These are phyloP conservation scores for Strix uralensis DNA, from an alignment of 2,113 vertebrate species.

Conservation along the genomic window DNA sequence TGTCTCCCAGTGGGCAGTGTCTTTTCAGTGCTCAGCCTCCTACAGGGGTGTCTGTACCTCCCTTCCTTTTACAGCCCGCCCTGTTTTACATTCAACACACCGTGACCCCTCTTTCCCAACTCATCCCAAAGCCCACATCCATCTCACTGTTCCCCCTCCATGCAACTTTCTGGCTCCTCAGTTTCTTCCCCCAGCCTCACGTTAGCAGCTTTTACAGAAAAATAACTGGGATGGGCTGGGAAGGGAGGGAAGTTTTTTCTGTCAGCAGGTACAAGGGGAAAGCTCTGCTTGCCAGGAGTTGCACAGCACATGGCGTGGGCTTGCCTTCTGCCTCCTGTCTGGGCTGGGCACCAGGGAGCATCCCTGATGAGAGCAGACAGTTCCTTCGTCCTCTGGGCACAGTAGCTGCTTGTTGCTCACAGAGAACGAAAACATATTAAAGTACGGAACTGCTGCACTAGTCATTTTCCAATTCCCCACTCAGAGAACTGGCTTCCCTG, in stretches of 20 bases:
- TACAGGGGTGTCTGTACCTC: no score
- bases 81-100: background rate
- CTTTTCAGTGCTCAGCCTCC: background rate
- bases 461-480: slow-evolving; percentile 68
- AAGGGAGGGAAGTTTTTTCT: background rate
- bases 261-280: background rate
- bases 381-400: slow-evolving; percentile 48
- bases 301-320: background rate
- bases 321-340: background rate
- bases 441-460: slow-evolving; percentile 67
- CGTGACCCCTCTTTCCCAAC: background rate
- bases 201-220: background rate
- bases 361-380: slow-evolving; percentile 55
- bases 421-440: slow-evolving; percentile 65
- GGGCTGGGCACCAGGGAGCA: slow-evolving; percentile 12
- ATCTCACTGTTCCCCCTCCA: background rate
- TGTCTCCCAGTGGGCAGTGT: background rate
- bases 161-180: background rate
- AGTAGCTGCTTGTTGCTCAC: slow-evolving; percentile 56
- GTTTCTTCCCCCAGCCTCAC: background rate
- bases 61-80: background rate
- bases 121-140: background rate
- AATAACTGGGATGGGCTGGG: background rate
- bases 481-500: slow-evolving; percentile 61
- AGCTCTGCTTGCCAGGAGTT: background rate